Base-by-base conservation (phyloP, 2,888 invertebrate species). In the Chaitophorus viminalis region DNA sequence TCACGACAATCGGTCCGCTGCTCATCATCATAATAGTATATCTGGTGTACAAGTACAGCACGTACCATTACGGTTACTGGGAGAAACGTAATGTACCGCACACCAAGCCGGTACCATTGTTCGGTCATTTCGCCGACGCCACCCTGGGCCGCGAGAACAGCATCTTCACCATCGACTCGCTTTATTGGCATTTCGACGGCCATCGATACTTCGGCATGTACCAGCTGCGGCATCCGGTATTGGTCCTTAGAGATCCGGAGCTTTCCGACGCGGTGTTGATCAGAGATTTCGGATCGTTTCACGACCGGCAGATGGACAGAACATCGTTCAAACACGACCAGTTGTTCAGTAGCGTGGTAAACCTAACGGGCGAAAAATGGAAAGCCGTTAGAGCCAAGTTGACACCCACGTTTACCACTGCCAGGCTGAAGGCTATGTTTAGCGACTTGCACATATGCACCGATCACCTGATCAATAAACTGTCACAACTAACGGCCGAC, bases 1-100 rank as follows among this genome's bases (percentile, higher is more conserved):
- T 90, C 93, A 6, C 36, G 31, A 18, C 18, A 8, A 9, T 21
- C 31, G 6, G 17, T 21, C 33, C 33, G 36, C 17, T 33, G 21
- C 11, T 31, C 21, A 8, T 17, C 21, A 14, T 5, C 1, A 52
- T 29, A 25, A 39, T 39, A n/a, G 21, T n/a, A 29, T n/a, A 5
- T 3, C 17, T 76, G 46, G 52, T 33, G 31, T 82, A 82, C 54
- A 21, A 8, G 33, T 72, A 82, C 82, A 31, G 46, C 72, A 82
- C 72, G 25, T 52, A 31, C 3, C 54, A 72, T 25, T 82, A 82
- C 14, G 72, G 33, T 1, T 25, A 82, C 33, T 82, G 82, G 82
- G 52, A 21, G 14, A 14, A n/a, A 17, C 82, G 46, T 5, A 72
- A 72, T n/a, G 82, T 82, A 17, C 82, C 72, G 25, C 72, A 72